These are phyloP conservation scores for Apodemia mormo DNA, from an alignment of 2,888 invertebrate species.

Conservation along the genomic window DNA sequence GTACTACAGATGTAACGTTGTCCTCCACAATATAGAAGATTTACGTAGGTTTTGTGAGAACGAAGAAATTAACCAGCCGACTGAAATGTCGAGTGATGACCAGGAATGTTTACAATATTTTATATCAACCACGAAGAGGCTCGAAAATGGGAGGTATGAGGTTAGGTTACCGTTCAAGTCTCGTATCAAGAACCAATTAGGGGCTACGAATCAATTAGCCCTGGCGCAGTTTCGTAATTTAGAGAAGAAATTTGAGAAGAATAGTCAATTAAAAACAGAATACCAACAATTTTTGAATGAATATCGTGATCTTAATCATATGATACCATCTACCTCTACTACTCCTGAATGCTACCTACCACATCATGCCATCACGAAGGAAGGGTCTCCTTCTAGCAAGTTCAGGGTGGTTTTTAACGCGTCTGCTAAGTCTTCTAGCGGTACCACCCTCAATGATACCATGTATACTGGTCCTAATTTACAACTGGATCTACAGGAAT, in stretches of 20 bases:
- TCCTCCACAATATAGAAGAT: no score
- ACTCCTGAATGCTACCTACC: no score
- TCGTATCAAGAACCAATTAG: constrained; percentile 28
- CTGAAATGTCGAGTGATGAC: constrained; percentile 20
- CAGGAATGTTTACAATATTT: constrained; percentile 23
- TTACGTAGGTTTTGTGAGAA: neutral
- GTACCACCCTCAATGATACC: constrained; percentile 18
- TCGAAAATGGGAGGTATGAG: constrained; percentile 31
- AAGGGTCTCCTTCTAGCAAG: neutral
- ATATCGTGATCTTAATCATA: no score
- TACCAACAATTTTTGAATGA: no score
- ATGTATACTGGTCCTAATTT: constrained; percentile 25
- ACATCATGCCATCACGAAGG: constrained; percentile 15
- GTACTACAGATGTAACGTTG: no score
- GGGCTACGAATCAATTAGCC: no score
- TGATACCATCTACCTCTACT: no score
- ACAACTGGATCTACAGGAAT: constrained; percentile 31
- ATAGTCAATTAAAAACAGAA: no score
- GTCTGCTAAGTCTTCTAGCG: neutral
- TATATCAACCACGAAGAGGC: constrained; percentile 24
- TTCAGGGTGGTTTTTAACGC: constrained; percentile 23
- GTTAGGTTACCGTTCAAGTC: constrained; percentile 33
- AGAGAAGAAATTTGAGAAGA: no score
- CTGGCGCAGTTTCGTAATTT: no score
- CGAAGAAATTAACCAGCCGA: constrained; percentile 14